Base-by-base conservation (phyloP, 2,113 vertebrate genomes). In the Myocastor coypus region DNA sequence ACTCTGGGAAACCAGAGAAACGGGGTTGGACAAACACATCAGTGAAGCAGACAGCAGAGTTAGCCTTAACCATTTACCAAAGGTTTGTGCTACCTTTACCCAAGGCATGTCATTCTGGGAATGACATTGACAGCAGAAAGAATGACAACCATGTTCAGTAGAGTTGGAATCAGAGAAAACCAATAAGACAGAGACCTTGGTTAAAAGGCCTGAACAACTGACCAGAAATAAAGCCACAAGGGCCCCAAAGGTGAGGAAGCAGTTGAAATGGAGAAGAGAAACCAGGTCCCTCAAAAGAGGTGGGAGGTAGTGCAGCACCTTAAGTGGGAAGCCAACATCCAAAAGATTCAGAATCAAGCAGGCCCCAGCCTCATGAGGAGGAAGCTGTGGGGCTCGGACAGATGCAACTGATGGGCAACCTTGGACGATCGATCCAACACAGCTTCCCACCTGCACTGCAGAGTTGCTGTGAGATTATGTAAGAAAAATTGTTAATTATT, bases 241-340 rank as follows among this genome's bases (percentile, higher is more conserved):
- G 8, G 12, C 26, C 40, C 17, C 14, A 2, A 20, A 37, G 13
- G 4, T 8, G 7, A 91, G 24, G 40, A 68, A 24, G 26, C 8
- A 11, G 17, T 32, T 24, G n/a, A 34, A 34, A 85, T 40, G 64
- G 7, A 89, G 19, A 63, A 19, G n/a, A 94, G 34, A 66, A 82
- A 13, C 0, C 0, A 13, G 19, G n/a, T 12, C 10, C 4, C 91
- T 68, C 19, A 5, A 63, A 37, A 63, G 68, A 37, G 69, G 19
- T 16, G 24, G 32, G n/a, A 68, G 34, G 37, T 1, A 12, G 17
- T 4, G 1, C 1, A 16, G 17, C 1, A 0, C 11, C 59, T 55
- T 34, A 42, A 30, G 80, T 1, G 4, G 50, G 52, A 63, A n/a
- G 2, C 17, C 30, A 5, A 52, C 50, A 28, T 34, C 8, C 16